A percentile compares a stretch with the other conserved stretches of the same genome.
Conservation (phyloP, 2,113 vertebrate genomes). For the Erythrolamprus reginae region DNA sequence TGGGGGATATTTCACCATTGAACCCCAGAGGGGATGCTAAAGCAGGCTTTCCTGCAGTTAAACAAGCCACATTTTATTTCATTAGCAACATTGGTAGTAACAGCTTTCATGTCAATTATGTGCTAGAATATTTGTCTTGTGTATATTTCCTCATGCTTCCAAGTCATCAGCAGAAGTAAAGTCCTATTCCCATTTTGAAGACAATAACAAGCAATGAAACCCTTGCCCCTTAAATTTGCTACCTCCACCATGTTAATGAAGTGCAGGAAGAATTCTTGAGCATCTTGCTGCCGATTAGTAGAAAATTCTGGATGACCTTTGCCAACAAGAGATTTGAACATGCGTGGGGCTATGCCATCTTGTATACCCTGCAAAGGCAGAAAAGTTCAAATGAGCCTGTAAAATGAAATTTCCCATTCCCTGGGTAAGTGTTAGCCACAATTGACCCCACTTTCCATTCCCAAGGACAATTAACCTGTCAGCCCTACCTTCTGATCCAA, state of each 20-base stretch:
- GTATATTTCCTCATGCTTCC: not conserved
- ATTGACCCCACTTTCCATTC: rapidly evolving
- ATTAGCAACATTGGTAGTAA: not conserved
- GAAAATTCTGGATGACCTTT: conserved; percentile 96
- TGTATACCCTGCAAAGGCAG: conserved; percentile 80
- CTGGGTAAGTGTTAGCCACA: rapidly evolving
- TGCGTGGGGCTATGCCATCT: conserved; percentile 89
- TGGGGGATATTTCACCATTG: not conserved
- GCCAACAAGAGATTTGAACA: conserved; percentile 96
- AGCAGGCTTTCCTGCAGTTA: not conserved
- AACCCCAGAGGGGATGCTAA: not conserved
- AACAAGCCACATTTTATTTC: not conserved
- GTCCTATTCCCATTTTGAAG: rapidly evolving
- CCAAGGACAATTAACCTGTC: rapidly evolving
- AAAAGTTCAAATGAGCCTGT: rapidly evolving
- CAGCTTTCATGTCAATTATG: not conserved
- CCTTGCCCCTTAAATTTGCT: conserved; percentile 29
- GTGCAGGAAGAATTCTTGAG: conserved; percentile 97
- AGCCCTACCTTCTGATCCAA: conserved; percentile 82
- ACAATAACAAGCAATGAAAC: conserved; percentile 9
- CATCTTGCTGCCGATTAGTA: conserved; percentile 96
- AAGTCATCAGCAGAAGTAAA: not conserved
- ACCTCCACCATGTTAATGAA: conserved; percentile 99
- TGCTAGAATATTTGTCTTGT: not conserved
- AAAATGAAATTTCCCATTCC: not conserved